These are phyloP conservation scores for Leptocoma aspasia DNA, from an alignment of 2,113 vertebrate genomes.

Conservation along the genomic window DNA sequence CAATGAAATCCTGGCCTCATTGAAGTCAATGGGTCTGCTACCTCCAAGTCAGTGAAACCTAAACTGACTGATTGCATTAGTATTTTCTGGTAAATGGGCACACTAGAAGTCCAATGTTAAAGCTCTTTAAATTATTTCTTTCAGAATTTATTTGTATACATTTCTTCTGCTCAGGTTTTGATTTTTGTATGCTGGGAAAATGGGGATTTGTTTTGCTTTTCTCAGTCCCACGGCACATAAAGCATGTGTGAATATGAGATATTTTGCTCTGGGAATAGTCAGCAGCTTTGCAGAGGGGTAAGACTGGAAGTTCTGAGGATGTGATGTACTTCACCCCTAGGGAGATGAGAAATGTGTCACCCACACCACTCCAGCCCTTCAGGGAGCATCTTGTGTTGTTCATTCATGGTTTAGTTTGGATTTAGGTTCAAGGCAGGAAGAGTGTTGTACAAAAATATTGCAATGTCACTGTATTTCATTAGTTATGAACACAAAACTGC, in stretches of 20 bases:
- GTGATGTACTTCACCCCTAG: not conserved
- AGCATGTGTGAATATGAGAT: not conserved
- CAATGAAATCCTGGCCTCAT: not conserved
- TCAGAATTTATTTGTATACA: not conserved
- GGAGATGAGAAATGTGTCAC: not conserved
- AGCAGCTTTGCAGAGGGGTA: not conserved
- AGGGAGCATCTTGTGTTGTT: not conserved
- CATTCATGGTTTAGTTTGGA: not conserved
- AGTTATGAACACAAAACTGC: constrained; percentile 44
- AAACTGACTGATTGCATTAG: not conserved
- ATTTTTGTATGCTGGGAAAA: not conserved
- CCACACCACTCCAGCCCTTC: not conserved
- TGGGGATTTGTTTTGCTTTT: not conserved
- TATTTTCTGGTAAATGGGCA: not conserved
- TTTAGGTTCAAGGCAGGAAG: constrained; percentile 21
- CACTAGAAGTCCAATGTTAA: not conserved
- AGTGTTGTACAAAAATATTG: not conserved
- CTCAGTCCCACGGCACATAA: not conserved
- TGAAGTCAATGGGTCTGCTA: not conserved
- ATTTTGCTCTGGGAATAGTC: not conserved
- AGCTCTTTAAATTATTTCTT: not conserved
- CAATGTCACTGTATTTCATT: constrained; percentile 25
- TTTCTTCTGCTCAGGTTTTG: not conserved
- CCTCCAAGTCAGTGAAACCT: not conserved
- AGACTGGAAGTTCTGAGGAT: not conserved